Base-by-base conservation (phyloP, 2,888 invertebrate species). In the Capitulum mitella region DNA sequence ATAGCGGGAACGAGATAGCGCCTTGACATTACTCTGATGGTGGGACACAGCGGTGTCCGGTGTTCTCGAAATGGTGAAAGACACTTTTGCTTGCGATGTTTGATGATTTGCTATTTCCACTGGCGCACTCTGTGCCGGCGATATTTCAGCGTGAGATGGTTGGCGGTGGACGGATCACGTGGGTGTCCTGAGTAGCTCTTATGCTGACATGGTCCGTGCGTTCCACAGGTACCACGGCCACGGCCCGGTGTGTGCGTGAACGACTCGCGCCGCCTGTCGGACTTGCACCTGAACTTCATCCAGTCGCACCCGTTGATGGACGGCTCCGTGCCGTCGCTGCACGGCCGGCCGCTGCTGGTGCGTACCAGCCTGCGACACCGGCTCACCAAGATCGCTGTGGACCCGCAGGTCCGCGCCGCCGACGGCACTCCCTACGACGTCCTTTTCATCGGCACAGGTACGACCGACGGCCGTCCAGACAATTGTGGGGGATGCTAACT, bases 361-460 rank as follows among this genome's bases (percentile, higher is more conserved):
- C 79, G 10, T 29, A 46, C 54, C 48, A 95, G 96, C 78, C 89
- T 94, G 46, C 58, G 78, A 14, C 85, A 86, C 58, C 84, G 87
- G 77, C 95, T 98, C 86, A 97, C 98, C 19, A 93, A 95, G 87
- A 97, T 98, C 82, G 95, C 97, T 16, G 96, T 98, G 81, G 97
- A 98, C 87, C 93, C 97, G 76, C 97, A 97, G 89, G 94, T 97
- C 81, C 93, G 93, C 86, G 95, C 97, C 40, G 70, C 40, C 40
- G 93, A 93, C 85, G 93, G 82, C 58, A 91, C 91, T 83, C 89
- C 90, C 83, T 95, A 94, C 86, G 97, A 98, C 86, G 92, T 98
- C 75, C 89, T 98, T 83, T 98, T 95, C 86, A 90, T 97, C 81
- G 98, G 98, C 83, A 97, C 97, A 82, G 91, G 92, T 92, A n/a